Percentiles rank a stretch among this genome's conserved stretches.
Conservation (phyloP, 2,888 invertebrate genomes). For the Parnassius smintheus region DNA sequence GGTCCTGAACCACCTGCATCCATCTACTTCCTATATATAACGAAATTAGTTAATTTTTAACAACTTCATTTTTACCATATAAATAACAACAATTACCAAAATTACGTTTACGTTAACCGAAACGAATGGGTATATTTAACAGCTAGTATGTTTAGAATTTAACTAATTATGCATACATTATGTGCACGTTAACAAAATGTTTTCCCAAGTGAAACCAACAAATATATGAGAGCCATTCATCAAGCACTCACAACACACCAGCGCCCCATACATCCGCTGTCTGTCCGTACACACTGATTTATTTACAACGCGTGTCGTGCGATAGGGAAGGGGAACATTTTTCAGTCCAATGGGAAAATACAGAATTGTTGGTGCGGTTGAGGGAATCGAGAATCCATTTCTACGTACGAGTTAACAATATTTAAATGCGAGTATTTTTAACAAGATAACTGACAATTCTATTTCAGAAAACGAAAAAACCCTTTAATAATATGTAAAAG, state of each 20-base stretch:
- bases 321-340: conserved; percentile 4
- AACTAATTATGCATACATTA: background rate
- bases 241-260: conserved; percentile 6
- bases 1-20: too few species aligned
- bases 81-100: too few species aligned
- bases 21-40: too few species aligned
- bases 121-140: too few species aligned
- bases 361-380: background rate
- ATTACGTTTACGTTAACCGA: too few species aligned
- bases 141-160: too few species aligned
- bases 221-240: conserved; percentile 7
- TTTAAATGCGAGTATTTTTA: background rate
- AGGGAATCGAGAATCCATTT: background rate
- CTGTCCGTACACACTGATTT: conserved; percentile 15
- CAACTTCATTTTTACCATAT: too few species aligned
- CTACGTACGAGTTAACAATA: background rate
- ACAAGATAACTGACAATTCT: too few species aligned
- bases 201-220: background rate
- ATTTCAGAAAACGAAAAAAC: too few species aligned
- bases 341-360: conserved; percentile 4
- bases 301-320: conserved; percentile 12
- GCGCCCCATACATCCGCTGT: conserved; percentile 16
- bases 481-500: too few species aligned
- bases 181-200: background rate
- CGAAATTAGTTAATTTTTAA: too few species aligned